Base-by-base conservation (phyloP, 2,888 invertebrate species). In the Phyllotreta cruciferae region DNA sequence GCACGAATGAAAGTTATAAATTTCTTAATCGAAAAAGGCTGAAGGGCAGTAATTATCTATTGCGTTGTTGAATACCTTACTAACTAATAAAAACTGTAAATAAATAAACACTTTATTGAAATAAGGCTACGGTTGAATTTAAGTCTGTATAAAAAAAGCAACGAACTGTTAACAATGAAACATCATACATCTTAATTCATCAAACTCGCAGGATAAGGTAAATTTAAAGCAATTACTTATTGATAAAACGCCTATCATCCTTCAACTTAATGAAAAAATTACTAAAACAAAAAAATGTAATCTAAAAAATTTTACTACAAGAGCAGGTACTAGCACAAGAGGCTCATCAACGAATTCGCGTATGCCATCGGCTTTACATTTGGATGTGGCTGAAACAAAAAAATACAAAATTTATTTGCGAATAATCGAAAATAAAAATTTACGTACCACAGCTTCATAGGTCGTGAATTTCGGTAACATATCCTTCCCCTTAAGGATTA, bases 321-420 rank as follows among this genome's bases (percentile, higher is more conserved):
- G 73, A 66, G 75, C 79, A 79, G 77, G 76, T 82, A 87, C 85
- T 89, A 88, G 84, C 87, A 88, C 82, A 91, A 85, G 83, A 90
- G 85, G 81, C 87, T 92, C 83, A 94, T 85, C 80, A 94, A 84
- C 61, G 91, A 88, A 81, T 91, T 93, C 74, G 97, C 97, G 83
- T 98, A 98, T 68, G 93, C 94, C 98, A 98, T 98, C 66, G 98
- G 96, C 84, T 93, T 94, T 67, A 98, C 93, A 82, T 96, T 90
- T 11, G 98, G 98, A 85, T 98, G 98, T 77, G 95, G 92, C 94
- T 96, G 85, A 68, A 91, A 91, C n/a, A 67, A 74, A 77, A 78
- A 76, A 75, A 69, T 13, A 52, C 5, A 5, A 35, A 50, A 36
- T 57, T 38, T 50, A 37, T 44, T 44, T 10, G 1, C 14, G 44